Evolutionary conservation across 2,113 vertebrate species (phyloP).

Genomic region (Bos indicus): DNA sequence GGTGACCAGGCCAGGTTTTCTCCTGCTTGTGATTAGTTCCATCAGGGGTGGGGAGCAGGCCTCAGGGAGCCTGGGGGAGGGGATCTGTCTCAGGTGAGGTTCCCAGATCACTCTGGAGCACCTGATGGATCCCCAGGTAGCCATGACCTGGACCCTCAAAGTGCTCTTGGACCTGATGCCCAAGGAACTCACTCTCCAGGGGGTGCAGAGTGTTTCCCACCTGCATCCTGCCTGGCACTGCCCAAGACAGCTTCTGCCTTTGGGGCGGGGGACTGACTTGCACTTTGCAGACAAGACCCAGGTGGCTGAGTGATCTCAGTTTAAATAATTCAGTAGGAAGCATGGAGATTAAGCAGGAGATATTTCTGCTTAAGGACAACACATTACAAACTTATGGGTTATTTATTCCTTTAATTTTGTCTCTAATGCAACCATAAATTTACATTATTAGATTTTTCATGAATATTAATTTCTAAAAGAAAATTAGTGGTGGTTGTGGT

Average conservation of each 20-base stretch:
- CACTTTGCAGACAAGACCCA: background rate
- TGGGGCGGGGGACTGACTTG: background rate
- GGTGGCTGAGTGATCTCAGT: background rate
- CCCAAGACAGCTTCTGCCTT: background rate
- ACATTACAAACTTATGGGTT: background rate
- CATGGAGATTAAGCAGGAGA: background rate
- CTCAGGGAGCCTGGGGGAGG: background rate
- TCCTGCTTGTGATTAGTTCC: background rate
- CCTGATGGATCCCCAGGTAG: background rate
- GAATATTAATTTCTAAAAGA: background rate
- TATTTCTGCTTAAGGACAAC: background rate
- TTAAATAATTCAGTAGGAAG: background rate
- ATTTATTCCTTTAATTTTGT: background rate
- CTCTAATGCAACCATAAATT: background rate
- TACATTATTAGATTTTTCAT: background rate
- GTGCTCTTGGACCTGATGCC: background rate
- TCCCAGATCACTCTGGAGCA: background rate
- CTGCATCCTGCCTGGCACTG: background rate
- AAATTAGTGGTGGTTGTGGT: no score
- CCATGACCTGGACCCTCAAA: background rate
- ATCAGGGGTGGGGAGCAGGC: background rate
- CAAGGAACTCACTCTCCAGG: background rate
- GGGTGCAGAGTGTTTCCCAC: background rate
- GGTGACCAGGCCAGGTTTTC: background rate
- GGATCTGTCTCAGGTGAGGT: background rate